Evolutionary conservation across 2,888 invertebrate species (phyloP).

Genomic region (Aspidapion aeneum): DNA sequence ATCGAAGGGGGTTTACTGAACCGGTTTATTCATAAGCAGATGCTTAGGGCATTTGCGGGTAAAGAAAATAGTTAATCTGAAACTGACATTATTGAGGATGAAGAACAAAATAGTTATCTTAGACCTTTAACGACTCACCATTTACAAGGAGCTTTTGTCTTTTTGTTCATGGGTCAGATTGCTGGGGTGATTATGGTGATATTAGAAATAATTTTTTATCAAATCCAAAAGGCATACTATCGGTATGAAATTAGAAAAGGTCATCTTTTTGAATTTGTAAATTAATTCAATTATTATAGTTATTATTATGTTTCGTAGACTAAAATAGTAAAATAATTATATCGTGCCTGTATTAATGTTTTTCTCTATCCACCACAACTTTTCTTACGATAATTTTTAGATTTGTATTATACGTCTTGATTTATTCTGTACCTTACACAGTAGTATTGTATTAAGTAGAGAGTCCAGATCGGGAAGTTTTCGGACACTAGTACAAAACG

Average conservation of each 20-base stretch:
- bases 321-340: no score
- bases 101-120: background rate
- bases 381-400: slow-evolving; percentile 18
- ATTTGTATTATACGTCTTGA: slow-evolving; percentile 20
- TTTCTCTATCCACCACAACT: no score
- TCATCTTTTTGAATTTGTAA: background rate
- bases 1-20: slow-evolving; percentile 49
- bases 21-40: slow-evolving; percentile 44
- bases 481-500: no score
- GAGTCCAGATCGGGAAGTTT: slow-evolving; percentile 15
- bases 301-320: no score
- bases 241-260: background rate
- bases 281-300: no score
- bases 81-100: background rate
- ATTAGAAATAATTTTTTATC: slow-evolving; percentile 8
- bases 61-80: slow-evolving; percentile 4
- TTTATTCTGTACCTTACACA: slow-evolving; percentile 20
- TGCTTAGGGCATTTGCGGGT: slow-evolving; percentile 31
- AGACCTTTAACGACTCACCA: slow-evolving; percentile 23
- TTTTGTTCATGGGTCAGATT: slow-evolving; percentile 30
- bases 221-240: background rate
- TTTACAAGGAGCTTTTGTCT: slow-evolving; percentile 35
- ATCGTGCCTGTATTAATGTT: no score
- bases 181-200: slow-evolving; percentile 14
- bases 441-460: slow-evolving; percentile 20